A percentile compares a stretch with the other conserved stretches of the same genome.
phyloP scores from a whole-genome alignment of 2,113 vertebrate genomes.

The Cygnus atratus region DNA sequence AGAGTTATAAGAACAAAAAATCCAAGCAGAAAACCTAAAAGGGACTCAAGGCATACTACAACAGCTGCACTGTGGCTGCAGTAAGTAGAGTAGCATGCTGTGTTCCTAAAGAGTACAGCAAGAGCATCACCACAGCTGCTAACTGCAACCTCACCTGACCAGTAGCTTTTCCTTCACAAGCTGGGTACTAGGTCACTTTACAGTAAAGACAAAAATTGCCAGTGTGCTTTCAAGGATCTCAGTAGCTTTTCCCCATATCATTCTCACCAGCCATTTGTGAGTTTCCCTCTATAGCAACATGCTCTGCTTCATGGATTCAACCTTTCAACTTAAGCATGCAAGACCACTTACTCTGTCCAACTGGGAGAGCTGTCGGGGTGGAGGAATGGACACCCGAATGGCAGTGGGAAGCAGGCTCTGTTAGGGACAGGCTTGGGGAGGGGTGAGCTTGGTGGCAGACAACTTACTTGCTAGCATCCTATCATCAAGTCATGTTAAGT shows the following conservation, averaged over 20 bases:
- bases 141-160: slow-evolving; percentile 17
- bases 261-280: slow-evolving; percentile 39
- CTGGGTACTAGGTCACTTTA: background rate
- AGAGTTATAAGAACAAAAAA: background rate
- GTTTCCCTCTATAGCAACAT: background rate
- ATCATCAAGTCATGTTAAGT: background rate
- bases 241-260: background rate
- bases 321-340: slow-evolving; percentile 45
- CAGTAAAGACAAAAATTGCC: slow-evolving; percentile 1
- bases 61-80: background rate
- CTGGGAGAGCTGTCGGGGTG: background rate
- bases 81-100: background rate
- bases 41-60: background rate
- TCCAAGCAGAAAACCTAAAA: slow-evolving; percentile 27
- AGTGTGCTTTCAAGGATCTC: background rate
- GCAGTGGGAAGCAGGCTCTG: background rate
- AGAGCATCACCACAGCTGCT: background rate
- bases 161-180: background rate
- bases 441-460: background rate
- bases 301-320: slow-evolving; percentile 27
- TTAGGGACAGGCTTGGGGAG: background rate
- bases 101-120: background rate
- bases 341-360: slow-evolving; percentile 41
- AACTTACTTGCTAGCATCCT: background rate
- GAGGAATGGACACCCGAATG: slow-evolving; percentile 49